Conservation (phyloP, 2,797 vertebrate species). For the Darevskia nairensis region DNA sequence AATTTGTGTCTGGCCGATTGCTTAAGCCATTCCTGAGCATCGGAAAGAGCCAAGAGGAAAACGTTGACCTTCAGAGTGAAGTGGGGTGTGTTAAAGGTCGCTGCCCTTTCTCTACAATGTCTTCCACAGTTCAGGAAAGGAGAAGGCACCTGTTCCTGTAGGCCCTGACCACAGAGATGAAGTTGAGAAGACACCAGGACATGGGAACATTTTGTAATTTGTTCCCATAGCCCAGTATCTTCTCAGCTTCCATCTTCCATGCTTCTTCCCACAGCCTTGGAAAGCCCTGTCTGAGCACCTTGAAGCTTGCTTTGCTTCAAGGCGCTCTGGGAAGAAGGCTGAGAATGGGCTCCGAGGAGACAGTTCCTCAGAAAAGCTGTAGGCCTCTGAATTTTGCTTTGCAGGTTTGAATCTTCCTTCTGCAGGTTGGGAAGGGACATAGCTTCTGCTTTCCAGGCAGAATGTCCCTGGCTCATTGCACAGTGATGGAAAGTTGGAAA, state of each 20-base stretch:
- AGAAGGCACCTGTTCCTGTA: background rate
- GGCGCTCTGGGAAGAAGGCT: background rate
- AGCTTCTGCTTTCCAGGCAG: no score
- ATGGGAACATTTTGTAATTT: fast-evolving
- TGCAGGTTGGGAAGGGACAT: no score
- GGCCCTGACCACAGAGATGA: fast-evolving
- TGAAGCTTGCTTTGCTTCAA: background rate
- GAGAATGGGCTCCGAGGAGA: background rate
- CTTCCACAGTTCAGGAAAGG: fast-evolving
- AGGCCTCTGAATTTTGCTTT: no score
- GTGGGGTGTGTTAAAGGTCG: background rate
- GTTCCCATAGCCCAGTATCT: no score
- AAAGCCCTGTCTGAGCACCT: no score
- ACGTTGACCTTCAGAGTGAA: background rate
- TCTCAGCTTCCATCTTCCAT: background rate
- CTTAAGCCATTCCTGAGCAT: fast-evolving
- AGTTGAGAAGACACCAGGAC: background rate
- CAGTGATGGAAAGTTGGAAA: no score
- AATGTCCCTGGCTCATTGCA: no score
- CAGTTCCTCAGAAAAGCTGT: background rate
- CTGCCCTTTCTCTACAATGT: fast-evolving
- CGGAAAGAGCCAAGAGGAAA: background rate
- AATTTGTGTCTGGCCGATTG: background rate
- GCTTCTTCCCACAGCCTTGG: background rate
- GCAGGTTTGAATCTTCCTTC: no score